phyloP scores from a whole-genome alignment of 2,888 invertebrate genomes.

The Drosophila nigricruria region DNA sequence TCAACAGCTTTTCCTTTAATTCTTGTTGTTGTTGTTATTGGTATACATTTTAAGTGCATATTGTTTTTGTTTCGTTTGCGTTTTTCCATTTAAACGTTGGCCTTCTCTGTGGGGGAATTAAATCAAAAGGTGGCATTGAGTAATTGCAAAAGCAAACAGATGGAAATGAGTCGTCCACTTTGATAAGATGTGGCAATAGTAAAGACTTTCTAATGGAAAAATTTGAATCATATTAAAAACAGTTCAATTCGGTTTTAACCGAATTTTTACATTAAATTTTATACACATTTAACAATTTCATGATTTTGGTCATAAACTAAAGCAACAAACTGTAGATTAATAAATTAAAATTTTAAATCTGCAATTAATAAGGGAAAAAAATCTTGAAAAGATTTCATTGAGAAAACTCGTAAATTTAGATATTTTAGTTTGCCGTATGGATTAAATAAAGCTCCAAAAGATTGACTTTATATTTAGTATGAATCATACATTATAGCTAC shows the following conservation, averaged over 20 bases:
- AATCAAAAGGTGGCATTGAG: slow-evolving; percentile 27
- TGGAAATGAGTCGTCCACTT: slow-evolving; percentile 12
- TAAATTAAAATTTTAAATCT: slow-evolving; percentile 18
- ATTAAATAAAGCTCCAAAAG: slow-evolving; percentile 50
- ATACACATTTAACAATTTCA: background rate
- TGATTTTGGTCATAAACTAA: slow-evolving; percentile 5
- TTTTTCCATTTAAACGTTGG: slow-evolving; percentile 61
- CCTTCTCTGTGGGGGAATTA: slow-evolving; percentile 43
- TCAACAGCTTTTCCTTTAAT: slow-evolving; percentile 42
- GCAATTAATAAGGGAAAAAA: slow-evolving; percentile 15
- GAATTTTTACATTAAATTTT: slow-evolving; percentile 2
- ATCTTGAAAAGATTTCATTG: slow-evolving; percentile 32
- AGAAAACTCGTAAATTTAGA: slow-evolving; percentile 35
- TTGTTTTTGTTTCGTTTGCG: slow-evolving; percentile 38
- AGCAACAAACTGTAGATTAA: slow-evolving; percentile 14
- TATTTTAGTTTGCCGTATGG: slow-evolving; percentile 40
- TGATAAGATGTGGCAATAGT: slow-evolving; percentile 14
- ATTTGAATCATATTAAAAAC: slow-evolving; percentile 22
- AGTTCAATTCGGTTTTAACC: slow-evolving; percentile 24
- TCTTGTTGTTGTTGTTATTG: slow-evolving; percentile 30
- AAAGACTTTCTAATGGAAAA: slow-evolving; percentile 11
- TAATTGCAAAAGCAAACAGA: slow-evolving; percentile 10
- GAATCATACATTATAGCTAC: slow-evolving; percentile 55
- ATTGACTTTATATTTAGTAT: slow-evolving; percentile 72
- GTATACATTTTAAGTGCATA: slow-evolving; percentile 17